Evolutionary conservation across 2,888 invertebrate species (phyloP), one percentile per base, ranked within the genome.

Genomic region (Cantharis flavilabris): DNA sequence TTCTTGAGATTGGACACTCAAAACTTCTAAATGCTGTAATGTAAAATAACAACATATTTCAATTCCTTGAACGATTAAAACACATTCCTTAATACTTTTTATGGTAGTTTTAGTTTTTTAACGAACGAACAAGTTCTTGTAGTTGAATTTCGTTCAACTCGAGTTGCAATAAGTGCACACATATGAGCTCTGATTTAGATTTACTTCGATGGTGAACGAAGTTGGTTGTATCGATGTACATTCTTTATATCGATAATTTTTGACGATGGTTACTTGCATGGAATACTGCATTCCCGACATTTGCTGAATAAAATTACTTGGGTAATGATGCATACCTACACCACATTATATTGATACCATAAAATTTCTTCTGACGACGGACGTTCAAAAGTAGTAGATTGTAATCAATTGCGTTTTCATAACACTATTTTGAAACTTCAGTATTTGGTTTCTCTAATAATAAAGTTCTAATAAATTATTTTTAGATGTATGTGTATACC

Each of bases 11-110:
- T 63, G 63, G 20, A 62, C 69, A 62, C 18, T 69, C 70, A 2
- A 70, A 70, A 64, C 18, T 26, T 63, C 14, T 30, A 13, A 69
- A 28, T 62, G 73, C 63, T 63, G 67, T 72, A 20, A 20, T 73
- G 62, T 62, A 73, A 70, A 64, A 70, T 70, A 70, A 69, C 73
- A 67, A 64, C 70, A 70, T 75, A 73, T 73, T 73, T 63, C 73
- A 64, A 75, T 75, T 75, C 75, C 23, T 65, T 70, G 75, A 75
- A 75, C 65, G 75, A 75, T 70, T 75, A 70, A 75, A 70, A 75
- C 64, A 75, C 75, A 74, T 75, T 75, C 70, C 63, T 70, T 30
- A 64, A n/a, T 73, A 64, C 75, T 75, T 75, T 75, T 75, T 75
- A 71, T 75, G 71, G 75, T 71, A 65, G 64, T 23, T 70, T 63